Conservation (phyloP, 2,797 vertebrate species). For the Syngnathus rostellatus region DNA sequence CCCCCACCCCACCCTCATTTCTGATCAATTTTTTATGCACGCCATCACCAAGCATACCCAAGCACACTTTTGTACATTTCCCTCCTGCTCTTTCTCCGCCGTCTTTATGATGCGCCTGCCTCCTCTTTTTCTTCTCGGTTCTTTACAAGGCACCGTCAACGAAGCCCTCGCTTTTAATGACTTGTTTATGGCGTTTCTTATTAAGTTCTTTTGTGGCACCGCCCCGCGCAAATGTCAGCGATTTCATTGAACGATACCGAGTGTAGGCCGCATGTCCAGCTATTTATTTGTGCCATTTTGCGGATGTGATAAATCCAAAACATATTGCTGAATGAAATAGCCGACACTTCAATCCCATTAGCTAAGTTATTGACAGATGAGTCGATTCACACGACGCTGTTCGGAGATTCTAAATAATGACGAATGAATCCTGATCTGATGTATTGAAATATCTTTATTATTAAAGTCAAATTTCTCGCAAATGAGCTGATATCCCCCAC, state of each 20-base stretch:
- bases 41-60: slow-evolving; percentile 46
- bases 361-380: no score
- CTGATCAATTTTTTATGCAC: slow-evolving; percentile 70
- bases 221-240: slow-evolving; percentile 21
- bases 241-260: slow-evolving; percentile 26
- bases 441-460: neutral
- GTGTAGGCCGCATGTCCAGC: neutral
- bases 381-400: neutral
- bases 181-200: slow-evolving; percentile 37
- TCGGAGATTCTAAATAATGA: neutral
- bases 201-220: neutral
- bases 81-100: slow-evolving; percentile 21
- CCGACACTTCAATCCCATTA: neutral
- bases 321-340: neutral
- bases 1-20: slow-evolving; percentile 48
- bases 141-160: slow-evolving; percentile 9
- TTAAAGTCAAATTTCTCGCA: neutral
- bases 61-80: slow-evolving; percentile 52
- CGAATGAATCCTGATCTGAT: neutral
- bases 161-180: slow-evolving; percentile 31
- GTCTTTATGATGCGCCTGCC: slow-evolving; percentile 53
- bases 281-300: slow-evolving; percentile 8
- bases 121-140: slow-evolving; percentile 26
- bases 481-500: neutral
- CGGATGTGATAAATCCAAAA: neutral